Evolutionary conservation across 2,797 vertebrate species (phyloP), one percentile per base, ranked within the genome.

Genomic region (Mormyrus hasselquistii): DNA sequence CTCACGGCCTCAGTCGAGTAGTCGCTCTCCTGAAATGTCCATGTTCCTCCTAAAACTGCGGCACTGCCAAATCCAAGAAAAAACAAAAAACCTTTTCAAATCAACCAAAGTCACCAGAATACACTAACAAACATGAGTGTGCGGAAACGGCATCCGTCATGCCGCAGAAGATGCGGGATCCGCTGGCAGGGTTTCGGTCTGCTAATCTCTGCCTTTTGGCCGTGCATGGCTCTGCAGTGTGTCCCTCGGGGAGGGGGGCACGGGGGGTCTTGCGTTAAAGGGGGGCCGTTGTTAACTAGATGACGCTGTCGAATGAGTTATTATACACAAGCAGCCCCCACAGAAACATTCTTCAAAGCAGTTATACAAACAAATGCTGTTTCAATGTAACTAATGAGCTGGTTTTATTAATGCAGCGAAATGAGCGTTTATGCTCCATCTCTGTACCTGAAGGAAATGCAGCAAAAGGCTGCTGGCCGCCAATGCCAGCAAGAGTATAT

Each of bases 1-100:
- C 95, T 94, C 91, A 94, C 88, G 89, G 89, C 92, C 38, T 44
- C 25, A 19, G n/a, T 8, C 10, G 19, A 44, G 38, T 44, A 69
- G 69, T 41, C 0, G 69, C 38, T 4, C 69, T 19, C 34, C 49
- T 25, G n/a, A 29, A 85, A 85, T 5, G 25, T 14, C 50, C 50
- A 19, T 19, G 44, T 57, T 57, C 50, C 25, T 38, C 25, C 62
- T 16, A 38, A 88, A 52, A 34, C 6, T 22, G 44, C 5, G 4
- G 12, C 41, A 29, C 14, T 50, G 44, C 6, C 69, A 57, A 38
- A 55, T 14, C 25, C 55, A 5, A 41, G 14, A 50, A 25, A 53
- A 47, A n/a, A 19, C 5, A 44, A 38, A 53, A 34, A 29, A 65
- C 59, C 22, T 69, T 69, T 69, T 69, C 25, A 12, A 14, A 14